A percentile compares a stretch with the other conserved stretches of the same genome.
These are phyloP conservation scores for Caracal caracal DNA, from an alignment of 2,113 vertebrate genomes.

Conservation along the genomic window DNA sequence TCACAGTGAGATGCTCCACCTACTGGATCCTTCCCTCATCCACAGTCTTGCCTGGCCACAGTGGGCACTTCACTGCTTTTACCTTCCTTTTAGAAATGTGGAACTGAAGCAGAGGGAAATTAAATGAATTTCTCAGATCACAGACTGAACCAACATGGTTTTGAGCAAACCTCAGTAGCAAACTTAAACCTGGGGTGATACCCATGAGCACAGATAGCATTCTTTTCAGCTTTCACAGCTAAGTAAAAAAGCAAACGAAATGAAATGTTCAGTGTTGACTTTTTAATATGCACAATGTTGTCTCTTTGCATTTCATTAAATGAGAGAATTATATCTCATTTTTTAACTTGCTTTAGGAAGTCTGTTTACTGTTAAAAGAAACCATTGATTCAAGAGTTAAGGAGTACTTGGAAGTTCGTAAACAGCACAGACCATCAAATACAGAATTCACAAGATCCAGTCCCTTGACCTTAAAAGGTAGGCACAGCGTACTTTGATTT, in stretches of 20 bases:
- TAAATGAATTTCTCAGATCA: constrained; percentile 5
- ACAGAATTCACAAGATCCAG: constrained; percentile 84
- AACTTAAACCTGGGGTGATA: not conserved
- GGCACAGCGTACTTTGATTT: constrained; percentile 67
- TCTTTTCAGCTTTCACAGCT: constrained; percentile 24
- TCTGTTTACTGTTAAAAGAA: constrained; percentile 90
- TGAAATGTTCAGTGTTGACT: constrained; percentile 12
- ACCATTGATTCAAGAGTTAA: constrained; percentile 91
- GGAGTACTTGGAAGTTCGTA: constrained; percentile 86
- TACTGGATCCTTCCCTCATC: not conserved
- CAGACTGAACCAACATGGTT: not conserved
- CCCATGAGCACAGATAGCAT: not conserved
- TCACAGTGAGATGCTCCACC: not conserved
- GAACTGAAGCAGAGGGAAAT: constrained; percentile 31
- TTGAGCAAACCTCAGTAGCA: not conserved
- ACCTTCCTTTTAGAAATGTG: constrained; percentile 7
- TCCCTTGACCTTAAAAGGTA: constrained; percentile 92
- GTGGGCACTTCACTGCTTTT: not conserved
- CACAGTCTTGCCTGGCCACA: not conserved
- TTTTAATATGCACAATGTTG: constrained; percentile 12
- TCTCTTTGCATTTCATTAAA: constrained; percentile 59
- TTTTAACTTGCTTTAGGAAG: constrained; percentile 86
- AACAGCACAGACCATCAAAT: constrained; percentile 83
- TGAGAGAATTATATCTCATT: constrained; percentile 20
- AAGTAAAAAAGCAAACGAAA: not conserved